A percentile compares a stretch with the other conserved stretches of the same genome.
These are phyloP conservation scores for Microtus richardsoni DNA, from an alignment of 2,113 vertebrate genomes.

Conservation along the genomic window DNA sequence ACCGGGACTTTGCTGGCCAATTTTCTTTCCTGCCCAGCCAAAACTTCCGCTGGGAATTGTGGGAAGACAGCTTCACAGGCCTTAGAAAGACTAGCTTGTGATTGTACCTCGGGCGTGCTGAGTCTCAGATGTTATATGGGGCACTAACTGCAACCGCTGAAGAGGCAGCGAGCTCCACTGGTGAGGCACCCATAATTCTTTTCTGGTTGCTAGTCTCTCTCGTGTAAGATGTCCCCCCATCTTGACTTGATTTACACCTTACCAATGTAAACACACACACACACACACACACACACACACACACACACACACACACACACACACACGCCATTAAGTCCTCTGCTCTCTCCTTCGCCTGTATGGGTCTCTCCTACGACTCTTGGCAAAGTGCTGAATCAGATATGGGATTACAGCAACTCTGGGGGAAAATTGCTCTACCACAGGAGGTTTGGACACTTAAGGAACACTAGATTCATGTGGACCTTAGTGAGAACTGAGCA, in stretches of 20 bases:
- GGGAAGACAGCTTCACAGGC: background rate
- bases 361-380: background rate
- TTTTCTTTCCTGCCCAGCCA: background rate
- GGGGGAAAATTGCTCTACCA: background rate
- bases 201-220: background rate
- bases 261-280: background rate
- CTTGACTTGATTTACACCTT: background rate
- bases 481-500: background rate
- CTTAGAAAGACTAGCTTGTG: background rate
- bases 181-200: background rate
- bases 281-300: too few species aligned
- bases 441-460: background rate
- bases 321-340: background rate
- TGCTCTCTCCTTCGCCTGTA: background rate
- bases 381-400: background rate
- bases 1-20: background rate
- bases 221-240: background rate
- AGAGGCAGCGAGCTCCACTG: background rate
- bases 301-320: too few species aligned
- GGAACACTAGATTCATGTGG: background rate
- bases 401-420: background rate
- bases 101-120: background rate
- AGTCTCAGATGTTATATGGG: background rate
- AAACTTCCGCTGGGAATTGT: background rate
- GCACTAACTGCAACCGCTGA: background rate